Conservation (phyloP, 1,140 invertebrate species). For the Helicoverpa zea region DNA sequence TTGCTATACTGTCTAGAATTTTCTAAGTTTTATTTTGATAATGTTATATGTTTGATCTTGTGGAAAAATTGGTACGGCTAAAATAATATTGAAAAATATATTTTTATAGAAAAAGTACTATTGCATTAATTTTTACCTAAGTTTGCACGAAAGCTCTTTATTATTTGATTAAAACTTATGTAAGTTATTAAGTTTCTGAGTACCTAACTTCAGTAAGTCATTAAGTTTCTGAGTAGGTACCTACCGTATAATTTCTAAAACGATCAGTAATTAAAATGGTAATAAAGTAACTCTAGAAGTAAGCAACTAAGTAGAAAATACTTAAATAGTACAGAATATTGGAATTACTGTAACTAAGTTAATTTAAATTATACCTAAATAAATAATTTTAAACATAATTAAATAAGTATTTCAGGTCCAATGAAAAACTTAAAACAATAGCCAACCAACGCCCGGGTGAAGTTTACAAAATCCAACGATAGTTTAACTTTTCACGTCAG, state of each 20-base stretch:
- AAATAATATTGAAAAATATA: too few species aligned
- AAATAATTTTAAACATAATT: not conserved
- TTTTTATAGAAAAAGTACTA: too few species aligned
- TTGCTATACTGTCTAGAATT: not conserved
- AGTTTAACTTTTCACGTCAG: slow-evolving; percentile 23
- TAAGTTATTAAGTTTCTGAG: not conserved
- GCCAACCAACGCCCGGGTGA: not conserved
- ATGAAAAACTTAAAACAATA: not conserved
- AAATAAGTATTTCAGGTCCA: not conserved
- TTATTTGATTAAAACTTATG: not conserved
- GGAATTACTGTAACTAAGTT: too few species aligned
- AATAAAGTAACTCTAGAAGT: too few species aligned
- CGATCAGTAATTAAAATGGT: too few species aligned
- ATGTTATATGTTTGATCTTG: too few species aligned
- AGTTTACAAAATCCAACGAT: slow-evolving; percentile 18
- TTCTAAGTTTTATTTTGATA: not conserved
- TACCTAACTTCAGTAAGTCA: not conserved
- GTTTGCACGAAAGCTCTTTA: too few species aligned
- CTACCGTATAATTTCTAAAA: too few species aligned
- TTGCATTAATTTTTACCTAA: too few species aligned
- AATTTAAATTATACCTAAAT: not conserved
- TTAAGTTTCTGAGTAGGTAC: not conserved
- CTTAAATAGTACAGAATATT: too few species aligned
- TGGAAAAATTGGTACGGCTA: too few species aligned
- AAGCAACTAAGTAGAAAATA: too few species aligned